Conservation (phyloP, 2,888 invertebrate species). For the Rhopalosiphum nymphaeae region DNA sequence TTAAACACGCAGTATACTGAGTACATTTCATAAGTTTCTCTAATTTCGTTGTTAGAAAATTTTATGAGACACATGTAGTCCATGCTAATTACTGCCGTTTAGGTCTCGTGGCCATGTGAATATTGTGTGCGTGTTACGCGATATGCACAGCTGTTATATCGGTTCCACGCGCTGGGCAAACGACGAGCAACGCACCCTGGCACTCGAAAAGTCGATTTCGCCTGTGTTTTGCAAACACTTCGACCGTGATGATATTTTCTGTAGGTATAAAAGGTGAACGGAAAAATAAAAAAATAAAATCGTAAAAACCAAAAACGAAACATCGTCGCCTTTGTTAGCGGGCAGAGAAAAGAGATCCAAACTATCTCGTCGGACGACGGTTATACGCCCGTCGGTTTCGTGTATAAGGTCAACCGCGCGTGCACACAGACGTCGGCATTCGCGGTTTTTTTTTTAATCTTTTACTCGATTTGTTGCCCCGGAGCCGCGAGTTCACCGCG, state of each 20-base stretch:
- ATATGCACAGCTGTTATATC: constrained; percentile 19
- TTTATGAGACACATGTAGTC: not conserved
- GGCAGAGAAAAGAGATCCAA: constrained; percentile 14
- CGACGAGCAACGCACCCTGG: not conserved
- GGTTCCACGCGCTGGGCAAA: not conserved
- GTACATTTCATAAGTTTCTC: not conserved
- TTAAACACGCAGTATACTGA: not conserved
- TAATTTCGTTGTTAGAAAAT: constrained; percentile 4
- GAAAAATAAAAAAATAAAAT: not conserved
- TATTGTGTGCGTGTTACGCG: not conserved
- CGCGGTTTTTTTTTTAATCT: constrained; percentile 39
- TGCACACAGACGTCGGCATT: not conserved
- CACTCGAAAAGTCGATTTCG: not conserved
- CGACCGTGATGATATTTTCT: not conserved
- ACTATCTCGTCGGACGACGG: not conserved
- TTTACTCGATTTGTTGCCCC: constrained; percentile 33
- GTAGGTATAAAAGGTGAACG: not conserved
- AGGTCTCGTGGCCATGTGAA: constrained; percentile 32
- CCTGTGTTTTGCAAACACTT: not conserved
- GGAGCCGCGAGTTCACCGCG: constrained; percentile 41
- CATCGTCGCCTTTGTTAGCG: constrained; percentile 22
- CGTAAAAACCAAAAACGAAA: not conserved
- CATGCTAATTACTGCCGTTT: constrained; percentile 18
- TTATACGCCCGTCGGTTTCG: not conserved
- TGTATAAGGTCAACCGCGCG: constrained; percentile 53